Conservation (phyloP, 2,113 vertebrate species). For the Oncorhynchus masou region DNA sequence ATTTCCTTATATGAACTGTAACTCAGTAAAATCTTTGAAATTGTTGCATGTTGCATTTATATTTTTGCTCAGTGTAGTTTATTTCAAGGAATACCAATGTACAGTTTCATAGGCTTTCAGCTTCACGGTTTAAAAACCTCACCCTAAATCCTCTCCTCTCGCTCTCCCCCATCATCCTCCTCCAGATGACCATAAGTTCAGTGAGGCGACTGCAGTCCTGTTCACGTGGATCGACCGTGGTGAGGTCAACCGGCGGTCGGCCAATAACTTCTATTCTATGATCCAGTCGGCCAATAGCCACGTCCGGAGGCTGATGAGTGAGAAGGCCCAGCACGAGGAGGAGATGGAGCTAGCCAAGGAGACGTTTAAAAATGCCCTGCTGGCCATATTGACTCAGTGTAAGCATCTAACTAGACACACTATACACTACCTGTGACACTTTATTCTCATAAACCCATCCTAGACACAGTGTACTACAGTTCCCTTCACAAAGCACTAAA, state of each 20-base stretch:
- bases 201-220: slow-evolving; percentile 83
- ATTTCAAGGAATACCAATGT: too few relatives aligned
- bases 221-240: slow-evolving; percentile 87
- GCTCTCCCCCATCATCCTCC: neutral
- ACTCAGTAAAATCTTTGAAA: too few relatives aligned
- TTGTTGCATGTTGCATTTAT: too few relatives aligned
- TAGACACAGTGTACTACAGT: neutral
- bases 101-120: neutral
- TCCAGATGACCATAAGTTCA: slow-evolving; percentile 89
- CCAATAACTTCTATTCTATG: slow-evolving; percentile 92
- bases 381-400: slow-evolving; percentile 87
- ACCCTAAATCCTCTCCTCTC: neutral
- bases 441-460: neutral
- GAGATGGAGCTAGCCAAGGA: slow-evolving; percentile 88
- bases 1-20: too few relatives aligned
- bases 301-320: slow-evolving; percentile 83
- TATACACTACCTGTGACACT: slow-evolving; percentile 9
- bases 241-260: slow-evolving; percentile 84
- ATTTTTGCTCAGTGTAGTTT: too few relatives aligned
- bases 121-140: neutral
- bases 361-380: slow-evolving; percentile 83
- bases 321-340: slow-evolving; percentile 85
- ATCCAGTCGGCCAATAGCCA: slow-evolving; percentile 89
- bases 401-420: slow-evolving; percentile 65
- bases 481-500: neutral